Base-by-base conservation (phyloP, 2,113 vertebrate genomes). In the Muntiacus reevesi region DNA sequence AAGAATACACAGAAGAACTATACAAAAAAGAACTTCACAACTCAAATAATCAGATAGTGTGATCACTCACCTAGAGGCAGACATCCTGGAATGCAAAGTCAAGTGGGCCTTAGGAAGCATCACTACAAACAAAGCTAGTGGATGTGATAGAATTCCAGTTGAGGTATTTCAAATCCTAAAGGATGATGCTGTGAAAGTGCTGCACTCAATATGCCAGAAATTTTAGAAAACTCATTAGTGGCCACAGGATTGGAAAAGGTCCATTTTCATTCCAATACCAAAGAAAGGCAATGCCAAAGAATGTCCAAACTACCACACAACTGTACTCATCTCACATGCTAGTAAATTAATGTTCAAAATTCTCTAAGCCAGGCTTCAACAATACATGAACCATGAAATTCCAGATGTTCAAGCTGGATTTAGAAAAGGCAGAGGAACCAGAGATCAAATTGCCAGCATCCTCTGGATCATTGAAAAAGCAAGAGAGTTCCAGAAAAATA, bases 371-470 rank as follows among this genome's bases (percentile, higher is more conserved):
- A 67, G 62, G 8, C 62, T 19, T 67, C 33, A n/a, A 0, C 16
- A 67, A n/a, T 67, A 67, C 16, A 0, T n/a, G 33, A 67, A n/a
- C 62, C 0, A 0, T 67, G 33, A 64, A 64, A 30, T 64, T n/a
- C 62, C 62, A 19, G 16, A 19, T n/a, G 7, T 19, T 67, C 16
- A 67, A 67, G 62, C 33, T n/a, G 62, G 62, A 9, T 64, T 67
- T 67, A n/a, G 33, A n/a, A 67, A n/a, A 67, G 33, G 16, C 62
- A 67, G 62, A 67, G 8, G 64, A 67, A 67, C 16, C 16, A 67
- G 33, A n/a, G 62, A 67, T 67, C 16, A 67, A n/a, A 19, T 67
- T 19, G 64, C 64, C 64, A 67, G 19, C 33, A 67, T n/a, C 64
- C 16, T 4, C 8, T n/a, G 64, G 33, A 67, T 67, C 33, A n/a